Base-by-base conservation (phyloP, 2,113 vertebrate genomes). In the Micronycteris hirsuta region DNA sequence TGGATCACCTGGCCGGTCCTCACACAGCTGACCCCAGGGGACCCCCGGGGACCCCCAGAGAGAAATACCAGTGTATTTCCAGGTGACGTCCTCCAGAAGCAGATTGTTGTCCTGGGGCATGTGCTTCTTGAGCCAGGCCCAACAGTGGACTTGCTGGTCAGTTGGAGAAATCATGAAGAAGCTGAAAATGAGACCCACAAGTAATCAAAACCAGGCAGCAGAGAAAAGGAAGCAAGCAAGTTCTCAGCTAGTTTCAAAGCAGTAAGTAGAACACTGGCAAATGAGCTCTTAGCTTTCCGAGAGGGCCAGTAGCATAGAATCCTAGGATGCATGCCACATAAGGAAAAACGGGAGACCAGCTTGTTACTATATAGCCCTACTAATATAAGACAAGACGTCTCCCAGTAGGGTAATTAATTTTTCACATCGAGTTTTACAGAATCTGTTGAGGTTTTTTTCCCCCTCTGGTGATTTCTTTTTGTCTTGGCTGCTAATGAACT, bases 131-230 rank as follows among this genome's bases (percentile, higher is more conserved):
- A 99, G 99, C 99, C 99, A 99, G 76, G 99, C 98, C 99, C 99
- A 99, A 97, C 99, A 99, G 96, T 99, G 99, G 80, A 99, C 99
- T 98, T 99, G 99, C 84, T 99, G 99, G 98, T 99, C 99, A 0
- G 99, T 99, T 3, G 99, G 99, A 22, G 99, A 99, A 96, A 99
- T 98, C 98, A 99, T 99, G 98, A 99, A 99, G 98, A 99, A 99
- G 95, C 99, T 99, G 58, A 98, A 98, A 19, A 96, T 49, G 92
- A 96, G 95, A 95, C 0, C 47, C 24, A 93, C 54, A 80, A 88
- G 61, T 91, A 45, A 95, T 96, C 5, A 93, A 97, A 97, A 82
- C 33, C 82, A 96, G 88, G 41, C 83, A 76, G 43, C 54, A 92
- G 49, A 41, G 94, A 95, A 85, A 87, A 83, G 0, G 70, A 54